Conservation (phyloP, 2,888 invertebrate species). For the Heliconius sara region DNA sequence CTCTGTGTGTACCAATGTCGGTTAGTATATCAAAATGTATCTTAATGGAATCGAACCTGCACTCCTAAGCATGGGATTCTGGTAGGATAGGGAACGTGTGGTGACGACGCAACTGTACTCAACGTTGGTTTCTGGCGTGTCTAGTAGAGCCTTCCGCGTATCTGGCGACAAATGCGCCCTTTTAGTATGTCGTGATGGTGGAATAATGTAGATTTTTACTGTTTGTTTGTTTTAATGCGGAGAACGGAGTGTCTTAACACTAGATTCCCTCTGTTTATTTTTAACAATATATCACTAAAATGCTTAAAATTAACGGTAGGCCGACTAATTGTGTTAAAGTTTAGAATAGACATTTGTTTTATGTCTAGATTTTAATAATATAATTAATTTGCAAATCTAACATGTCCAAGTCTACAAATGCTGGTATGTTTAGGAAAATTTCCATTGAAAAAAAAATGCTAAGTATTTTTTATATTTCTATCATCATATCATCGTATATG, state of each 20-base stretch:
- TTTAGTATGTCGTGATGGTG: not conserved
- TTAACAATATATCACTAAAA: not conserved
- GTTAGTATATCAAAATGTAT: constrained; percentile 6
- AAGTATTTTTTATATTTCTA: too few relatives aligned
- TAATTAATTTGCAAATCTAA: too few relatives aligned
- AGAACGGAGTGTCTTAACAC: not conserved
- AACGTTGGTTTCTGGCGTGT: constrained; percentile 45
- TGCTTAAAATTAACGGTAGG: too few relatives aligned
- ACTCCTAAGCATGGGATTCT: constrained; percentile 53
- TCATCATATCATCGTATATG: too few relatives aligned
- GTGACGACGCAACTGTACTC: constrained; percentile 59
- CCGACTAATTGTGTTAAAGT: too few relatives aligned
- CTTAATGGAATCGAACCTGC: constrained; percentile 42
- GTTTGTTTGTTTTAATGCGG: not conserved
- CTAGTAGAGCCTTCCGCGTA: constrained; percentile 42
- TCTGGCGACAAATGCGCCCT: constrained; percentile 51
- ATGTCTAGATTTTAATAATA: too few relatives aligned
- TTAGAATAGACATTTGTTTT: too few relatives aligned
- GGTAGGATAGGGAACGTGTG: constrained; percentile 58
- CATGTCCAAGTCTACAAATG: too few relatives aligned
- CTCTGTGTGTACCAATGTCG: not conserved
- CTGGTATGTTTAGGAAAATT: too few relatives aligned
- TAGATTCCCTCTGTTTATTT: not conserved
- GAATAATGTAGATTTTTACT: not conserved
- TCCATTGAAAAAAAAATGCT: too few relatives aligned